A percentile compares a stretch with the other conserved stretches of the same genome.
Evolutionary conservation across 1,140 invertebrate genomes (phyloP).

Genomic region (Scaptomyza hsui): DNA sequence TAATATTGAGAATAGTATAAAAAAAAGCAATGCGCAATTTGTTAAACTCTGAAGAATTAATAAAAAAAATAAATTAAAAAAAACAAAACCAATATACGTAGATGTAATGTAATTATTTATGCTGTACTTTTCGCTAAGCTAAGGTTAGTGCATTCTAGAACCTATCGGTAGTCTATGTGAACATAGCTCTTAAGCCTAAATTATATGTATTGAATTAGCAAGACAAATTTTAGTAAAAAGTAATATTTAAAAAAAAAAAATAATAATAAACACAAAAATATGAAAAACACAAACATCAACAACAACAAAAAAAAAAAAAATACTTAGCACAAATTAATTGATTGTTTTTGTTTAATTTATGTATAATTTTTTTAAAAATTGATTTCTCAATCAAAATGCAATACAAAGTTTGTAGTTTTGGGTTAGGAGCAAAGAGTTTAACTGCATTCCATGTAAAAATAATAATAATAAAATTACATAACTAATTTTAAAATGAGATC

Average conservation of each 20-base stretch:
- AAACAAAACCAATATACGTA: conserved; percentile 44
- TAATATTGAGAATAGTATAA: conserved; percentile 45
- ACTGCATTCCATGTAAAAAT: conserved; percentile 83
- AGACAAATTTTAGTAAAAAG: conserved; percentile 77
- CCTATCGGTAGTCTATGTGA: conserved; percentile 78
- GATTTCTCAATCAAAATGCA: conserved; percentile 59
- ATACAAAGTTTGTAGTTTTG: conserved; percentile 59
- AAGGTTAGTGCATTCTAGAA: conserved; percentile 84
- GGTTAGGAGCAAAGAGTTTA: conserved; percentile 65
- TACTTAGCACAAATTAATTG: conserved; percentile 78
- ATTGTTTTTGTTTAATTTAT: conserved; percentile 56
- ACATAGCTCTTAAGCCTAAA: conserved; percentile 72
- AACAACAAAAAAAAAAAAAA: conserved; percentile 47
- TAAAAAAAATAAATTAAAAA: conserved; percentile 16
- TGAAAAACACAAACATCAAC: conserved; percentile 19
- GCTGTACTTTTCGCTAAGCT: conserved; percentile 82
- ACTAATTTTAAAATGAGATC: conserved; percentile 70
- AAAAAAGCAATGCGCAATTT: conserved; percentile 57
- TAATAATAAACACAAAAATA: conserved; percentile 20
- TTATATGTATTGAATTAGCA: conserved; percentile 78
- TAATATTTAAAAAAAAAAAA: conserved; percentile 24
- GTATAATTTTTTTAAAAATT: conserved; percentile 35
- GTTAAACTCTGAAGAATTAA: conserved; percentile 56
- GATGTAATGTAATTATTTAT: conserved; percentile 83
- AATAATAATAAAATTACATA: conserved; percentile 70